Conservation (phyloP, 2,888 invertebrate species). For the Drosophila mayaguana region DNA sequence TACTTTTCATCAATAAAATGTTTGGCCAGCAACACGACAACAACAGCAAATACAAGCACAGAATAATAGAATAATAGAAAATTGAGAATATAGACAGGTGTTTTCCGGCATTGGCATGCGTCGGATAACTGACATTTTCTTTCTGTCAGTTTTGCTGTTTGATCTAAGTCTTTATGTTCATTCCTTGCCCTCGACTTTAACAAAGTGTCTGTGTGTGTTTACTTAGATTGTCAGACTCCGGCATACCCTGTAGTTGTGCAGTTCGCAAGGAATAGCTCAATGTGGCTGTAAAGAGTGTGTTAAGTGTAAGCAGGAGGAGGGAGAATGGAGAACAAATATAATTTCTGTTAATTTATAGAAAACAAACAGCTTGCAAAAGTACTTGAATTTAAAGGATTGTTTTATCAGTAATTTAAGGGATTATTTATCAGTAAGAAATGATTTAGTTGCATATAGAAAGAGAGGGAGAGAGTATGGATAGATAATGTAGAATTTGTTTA, state of each 20-base stretch:
- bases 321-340: no score
- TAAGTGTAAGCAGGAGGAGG: no score
- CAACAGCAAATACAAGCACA: conserved; percentile 14
- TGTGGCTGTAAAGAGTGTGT: no score
- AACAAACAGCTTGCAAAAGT: no score
- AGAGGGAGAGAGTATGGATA: no score
- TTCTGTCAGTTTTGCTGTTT: conserved; percentile 22
- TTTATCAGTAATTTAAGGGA: no score
- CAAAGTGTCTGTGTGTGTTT: conserved; percentile 15
- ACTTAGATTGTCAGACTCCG: conserved; percentile 1
- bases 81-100: conserved; percentile 64
- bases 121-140: conserved; percentile 32
- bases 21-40: conserved; percentile 56
- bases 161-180: conserved; percentile 25
- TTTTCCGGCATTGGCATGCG: conserved; percentile 59
- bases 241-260: conserved; percentile 35
- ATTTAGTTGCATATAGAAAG: no score
- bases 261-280: neutral
- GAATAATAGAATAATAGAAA: conserved; percentile 27
- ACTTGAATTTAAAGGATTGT: no score
- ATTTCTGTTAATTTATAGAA: no score
- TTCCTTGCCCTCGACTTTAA: conserved; percentile 29
- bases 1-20: conserved; percentile 78
- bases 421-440: no score
- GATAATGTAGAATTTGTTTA: no score